Conservation (phyloP, 2,888 invertebrate genomes). For the Nesidiocoris tenuis region DNA sequence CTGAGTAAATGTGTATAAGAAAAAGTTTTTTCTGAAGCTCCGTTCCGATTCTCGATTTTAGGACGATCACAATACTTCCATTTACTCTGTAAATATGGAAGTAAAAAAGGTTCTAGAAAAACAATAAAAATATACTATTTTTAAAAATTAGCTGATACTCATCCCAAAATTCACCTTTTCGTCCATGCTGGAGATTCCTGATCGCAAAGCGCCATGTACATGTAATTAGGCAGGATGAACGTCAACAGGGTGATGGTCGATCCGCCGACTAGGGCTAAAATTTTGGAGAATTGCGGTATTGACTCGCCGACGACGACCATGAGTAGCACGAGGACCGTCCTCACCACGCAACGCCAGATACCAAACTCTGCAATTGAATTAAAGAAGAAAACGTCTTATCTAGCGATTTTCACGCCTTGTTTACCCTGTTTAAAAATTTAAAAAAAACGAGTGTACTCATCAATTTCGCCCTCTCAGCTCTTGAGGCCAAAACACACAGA, state of each 20-base stretch:
- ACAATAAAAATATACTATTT: slow-evolving; percentile 11
- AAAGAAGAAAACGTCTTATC: not conserved
- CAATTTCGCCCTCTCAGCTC: too few relatives aligned
- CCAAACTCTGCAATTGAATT: slow-evolving; percentile 60
- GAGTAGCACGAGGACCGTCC: slow-evolving; percentile 61
- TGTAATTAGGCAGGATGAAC: slow-evolving; percentile 66
- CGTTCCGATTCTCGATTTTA: too few relatives aligned
- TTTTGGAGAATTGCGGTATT: slow-evolving; percentile 68
- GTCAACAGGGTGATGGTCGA: slow-evolving; percentile 68
- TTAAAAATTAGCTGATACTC: not conserved
- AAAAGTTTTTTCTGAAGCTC: too few relatives aligned
- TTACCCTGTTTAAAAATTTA: too few relatives aligned
- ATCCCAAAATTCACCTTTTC: slow-evolving; percentile 55
- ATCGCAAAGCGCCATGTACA: slow-evolving; percentile 64
- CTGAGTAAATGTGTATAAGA: not conserved
- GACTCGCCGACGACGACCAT: slow-evolving; percentile 68
- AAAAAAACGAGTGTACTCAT: too few relatives aligned
- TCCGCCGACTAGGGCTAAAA: slow-evolving; percentile 69
- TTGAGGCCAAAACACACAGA: too few relatives aligned
- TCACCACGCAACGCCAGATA: slow-evolving; percentile 61
- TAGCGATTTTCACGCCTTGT: not conserved
- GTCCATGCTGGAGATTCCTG: slow-evolving; percentile 57
- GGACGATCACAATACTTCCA: too few relatives aligned
- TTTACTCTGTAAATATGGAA: too few relatives aligned
- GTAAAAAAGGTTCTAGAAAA: too few relatives aligned